Evolutionary conservation across 2,888 invertebrate genomes (phyloP).

Genomic region (Salpingus planirostris): DNA sequence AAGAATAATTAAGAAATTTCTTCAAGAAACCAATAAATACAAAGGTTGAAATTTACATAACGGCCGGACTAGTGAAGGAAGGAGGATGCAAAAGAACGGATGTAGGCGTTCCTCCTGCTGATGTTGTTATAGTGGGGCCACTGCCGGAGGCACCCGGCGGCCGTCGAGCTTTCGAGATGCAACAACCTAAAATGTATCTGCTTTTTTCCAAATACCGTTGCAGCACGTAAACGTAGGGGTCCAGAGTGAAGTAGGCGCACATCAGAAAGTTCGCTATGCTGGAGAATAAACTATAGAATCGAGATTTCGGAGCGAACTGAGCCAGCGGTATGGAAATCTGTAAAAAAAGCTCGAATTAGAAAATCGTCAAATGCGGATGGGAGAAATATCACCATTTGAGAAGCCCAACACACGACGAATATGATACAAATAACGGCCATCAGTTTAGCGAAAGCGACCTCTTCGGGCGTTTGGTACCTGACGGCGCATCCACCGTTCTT

Average conservation of each 20-base stretch:
- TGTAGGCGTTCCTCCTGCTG: conserved; percentile 22
- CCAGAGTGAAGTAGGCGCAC: conserved; percentile 72
- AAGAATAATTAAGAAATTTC: conserved; percentile 18
- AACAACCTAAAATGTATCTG: conserved; percentile 21
- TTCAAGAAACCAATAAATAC: conserved; percentile 16
- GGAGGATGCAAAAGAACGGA: conserved; percentile 24
- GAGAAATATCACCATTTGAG: conserved; percentile 86
- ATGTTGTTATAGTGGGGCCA: conserved; percentile 19
- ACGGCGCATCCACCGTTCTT: conserved; percentile 19
- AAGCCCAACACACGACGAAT: conserved; percentile 80
- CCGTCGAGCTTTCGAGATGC: too few species aligned
- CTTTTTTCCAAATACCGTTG: conserved; percentile 48
- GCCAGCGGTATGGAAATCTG: conserved; percentile 60
- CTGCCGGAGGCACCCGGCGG: too few species aligned
- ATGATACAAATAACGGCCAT: conserved; percentile 77
- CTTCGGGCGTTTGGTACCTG: conserved; percentile 61
- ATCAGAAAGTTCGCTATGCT: conserved; percentile 63
- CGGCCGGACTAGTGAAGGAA: conserved; percentile 14
- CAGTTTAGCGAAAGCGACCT: conserved; percentile 74
- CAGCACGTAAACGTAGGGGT: conserved; percentile 76
- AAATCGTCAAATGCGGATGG: too few species aligned
- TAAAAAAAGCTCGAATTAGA: conserved; percentile 19
- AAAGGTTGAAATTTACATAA: conserved; percentile 20
- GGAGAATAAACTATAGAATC: conserved; percentile 43
- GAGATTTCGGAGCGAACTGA: conserved; percentile 37